Conservation (phyloP, 2,113 vertebrate species). For the Heloderma charlesbogerti region DNA sequence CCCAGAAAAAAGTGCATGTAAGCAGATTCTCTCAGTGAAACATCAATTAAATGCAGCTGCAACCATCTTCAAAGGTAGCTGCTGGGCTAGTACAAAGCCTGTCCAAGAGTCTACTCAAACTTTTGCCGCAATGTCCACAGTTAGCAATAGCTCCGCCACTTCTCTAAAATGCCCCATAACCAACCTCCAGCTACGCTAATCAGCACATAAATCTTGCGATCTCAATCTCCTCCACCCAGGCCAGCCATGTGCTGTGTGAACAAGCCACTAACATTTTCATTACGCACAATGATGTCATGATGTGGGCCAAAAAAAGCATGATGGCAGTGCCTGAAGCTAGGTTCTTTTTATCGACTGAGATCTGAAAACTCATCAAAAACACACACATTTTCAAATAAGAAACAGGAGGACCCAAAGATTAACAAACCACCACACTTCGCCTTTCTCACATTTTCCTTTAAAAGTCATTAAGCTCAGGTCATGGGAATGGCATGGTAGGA, state of each 20-base stretch:
- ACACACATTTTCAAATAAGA: slow-evolving; percentile 39
- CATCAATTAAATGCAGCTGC: neutral
- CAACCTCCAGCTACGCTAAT: slow-evolving; percentile 53
- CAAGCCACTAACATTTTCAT: slow-evolving; percentile 63
- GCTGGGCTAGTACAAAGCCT: slow-evolving; percentile 37
- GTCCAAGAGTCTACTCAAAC: slow-evolving; percentile 49
- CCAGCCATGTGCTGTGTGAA: slow-evolving; percentile 53
- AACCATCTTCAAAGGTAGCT: slow-evolving; percentile 42
- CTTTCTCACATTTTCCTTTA: slow-evolving; percentile 31
- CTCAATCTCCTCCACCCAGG: slow-evolving; percentile 45
- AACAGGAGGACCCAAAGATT: slow-evolving; percentile 29
- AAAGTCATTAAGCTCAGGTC: slow-evolving; percentile 17
- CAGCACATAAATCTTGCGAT: slow-evolving; percentile 47
- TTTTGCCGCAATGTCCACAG: slow-evolving; percentile 50
- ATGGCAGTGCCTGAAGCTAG: slow-evolving; percentile 53
- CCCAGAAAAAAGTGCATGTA: neutral
- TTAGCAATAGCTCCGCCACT: slow-evolving; percentile 3
- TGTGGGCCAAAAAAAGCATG: slow-evolving; percentile 50
- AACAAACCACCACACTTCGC: slow-evolving; percentile 13
- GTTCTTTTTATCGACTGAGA: slow-evolving; percentile 58
- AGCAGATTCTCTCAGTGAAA: neutral
- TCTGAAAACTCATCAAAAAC: slow-evolving; percentile 53
- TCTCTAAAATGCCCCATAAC: slow-evolving; percentile 62
- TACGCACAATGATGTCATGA: slow-evolving; percentile 50
- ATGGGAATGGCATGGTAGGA: slow-evolving; percentile 46